phyloP scores from a whole-genome alignment of 53 echinoderm and acorn worm species.

The Paracentrotus lividus region DNA sequence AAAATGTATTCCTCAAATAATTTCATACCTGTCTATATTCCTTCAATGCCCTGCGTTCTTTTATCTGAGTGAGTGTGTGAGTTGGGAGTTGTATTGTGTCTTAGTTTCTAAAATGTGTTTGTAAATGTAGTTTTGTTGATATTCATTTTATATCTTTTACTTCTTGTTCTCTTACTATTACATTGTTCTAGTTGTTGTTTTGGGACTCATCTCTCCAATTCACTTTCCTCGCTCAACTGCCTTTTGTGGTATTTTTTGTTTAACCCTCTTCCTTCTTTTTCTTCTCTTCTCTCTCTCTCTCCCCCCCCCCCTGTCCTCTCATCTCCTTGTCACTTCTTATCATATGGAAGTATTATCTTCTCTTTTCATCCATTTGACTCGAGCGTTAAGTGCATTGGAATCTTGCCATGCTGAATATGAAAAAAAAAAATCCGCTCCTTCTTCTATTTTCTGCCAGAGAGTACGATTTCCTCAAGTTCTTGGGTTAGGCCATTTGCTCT shows the following conservation, averaged over 20 bases:
- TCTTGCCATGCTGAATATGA: constrained; percentile 1
- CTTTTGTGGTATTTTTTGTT: background rate
- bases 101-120: background rate
- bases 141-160: background rate
- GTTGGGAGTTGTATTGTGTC: too few relatives aligned
- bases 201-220: too few relatives aligned
- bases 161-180: background rate
- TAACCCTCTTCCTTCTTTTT: background rate
- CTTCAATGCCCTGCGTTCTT: too few relatives aligned
- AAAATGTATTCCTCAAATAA: too few relatives aligned
- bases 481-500: background rate
- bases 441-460: background rate
- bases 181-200: too few relatives aligned
- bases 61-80: too few relatives aligned
- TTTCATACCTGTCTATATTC: too few relatives aligned
- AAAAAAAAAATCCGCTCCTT: too few relatives aligned
- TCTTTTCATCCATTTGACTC: too few relatives aligned
- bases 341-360: too few relatives aligned
- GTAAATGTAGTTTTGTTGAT: background rate
- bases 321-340: background rate
- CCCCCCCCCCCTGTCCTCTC: background rate
- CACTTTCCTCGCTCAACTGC: background rate
- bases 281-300: background rate
- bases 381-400: background rate
- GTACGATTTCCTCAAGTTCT: background rate